phyloP scores from a whole-genome alignment of 2,797 vertebrate genomes.

The Sebastiscus tertius region DNA sequence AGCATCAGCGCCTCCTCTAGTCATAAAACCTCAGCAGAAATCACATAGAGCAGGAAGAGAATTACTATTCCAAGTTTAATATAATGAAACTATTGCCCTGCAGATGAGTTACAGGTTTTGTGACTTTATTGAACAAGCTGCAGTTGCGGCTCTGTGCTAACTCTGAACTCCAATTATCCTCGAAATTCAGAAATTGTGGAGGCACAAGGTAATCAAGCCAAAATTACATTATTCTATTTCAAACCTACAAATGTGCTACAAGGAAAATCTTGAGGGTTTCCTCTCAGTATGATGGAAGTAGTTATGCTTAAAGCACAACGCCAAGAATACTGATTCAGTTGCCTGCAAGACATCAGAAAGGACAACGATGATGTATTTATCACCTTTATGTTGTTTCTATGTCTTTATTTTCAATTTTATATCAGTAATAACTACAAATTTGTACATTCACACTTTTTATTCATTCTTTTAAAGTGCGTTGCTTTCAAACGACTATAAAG shows the following conservation, averaged over 20 bases:
- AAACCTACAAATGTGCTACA: background rate
- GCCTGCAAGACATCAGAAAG: background rate
- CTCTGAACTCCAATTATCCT: background rate
- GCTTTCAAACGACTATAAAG: background rate
- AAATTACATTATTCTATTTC: background rate
- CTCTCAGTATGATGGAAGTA: background rate
- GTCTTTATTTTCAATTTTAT: background rate
- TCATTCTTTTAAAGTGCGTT: background rate
- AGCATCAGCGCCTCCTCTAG: slow-evolving; percentile 27
- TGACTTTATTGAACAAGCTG: slow-evolving; percentile 35
- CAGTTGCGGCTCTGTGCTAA: background rate
- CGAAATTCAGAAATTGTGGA: background rate
- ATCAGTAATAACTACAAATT: background rate
- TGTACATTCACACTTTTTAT: background rate
- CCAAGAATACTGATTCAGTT: background rate
- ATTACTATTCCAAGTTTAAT: slow-evolving; percentile 40
- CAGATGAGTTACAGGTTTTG: slow-evolving; percentile 55
- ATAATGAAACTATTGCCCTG: slow-evolving; percentile 21
- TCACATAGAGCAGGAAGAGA: slow-evolving; percentile 39
- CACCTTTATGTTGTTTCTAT: background rate
- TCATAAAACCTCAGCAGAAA: slow-evolving; percentile 45
- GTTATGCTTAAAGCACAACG: background rate
- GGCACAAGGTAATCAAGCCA: background rate
- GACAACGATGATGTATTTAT: background rate
- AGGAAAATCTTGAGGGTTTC: background rate